phyloP scores from a whole-genome alignment of 2,113 vertebrate genomes.

The Amphiprion percula region DNA sequence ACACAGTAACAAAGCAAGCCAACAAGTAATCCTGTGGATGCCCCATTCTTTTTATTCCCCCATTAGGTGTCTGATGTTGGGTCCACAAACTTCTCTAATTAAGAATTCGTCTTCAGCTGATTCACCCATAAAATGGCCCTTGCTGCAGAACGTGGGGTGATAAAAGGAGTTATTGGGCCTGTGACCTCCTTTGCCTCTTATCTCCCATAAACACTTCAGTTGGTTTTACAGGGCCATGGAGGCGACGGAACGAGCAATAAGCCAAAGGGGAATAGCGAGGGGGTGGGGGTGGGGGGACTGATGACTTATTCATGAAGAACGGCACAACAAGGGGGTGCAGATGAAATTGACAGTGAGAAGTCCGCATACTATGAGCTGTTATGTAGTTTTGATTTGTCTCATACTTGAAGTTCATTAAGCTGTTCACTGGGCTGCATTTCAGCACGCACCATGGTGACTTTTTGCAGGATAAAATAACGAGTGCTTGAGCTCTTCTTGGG shows the following conservation, averaged over 20 bases:
- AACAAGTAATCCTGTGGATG: conserved; percentile 42
- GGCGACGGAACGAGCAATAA: conserved; percentile 62
- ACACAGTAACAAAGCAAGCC: conserved; percentile 32
- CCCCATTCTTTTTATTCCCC: conserved; percentile 55
- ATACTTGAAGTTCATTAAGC: conserved; percentile 47
- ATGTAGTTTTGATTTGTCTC: conserved; percentile 43
- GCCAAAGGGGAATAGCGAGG: conserved; percentile 64
- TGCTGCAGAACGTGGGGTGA: conserved; percentile 66
- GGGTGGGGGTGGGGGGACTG: conserved; percentile 12
- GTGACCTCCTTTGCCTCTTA: conserved; percentile 80
- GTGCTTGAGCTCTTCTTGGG: conserved; percentile 7
- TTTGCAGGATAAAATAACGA: conserved; percentile 18
- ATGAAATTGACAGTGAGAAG: conserved; percentile 71
- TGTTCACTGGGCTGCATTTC: conserved; percentile 20
- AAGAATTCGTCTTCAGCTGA: conserved; percentile 79
- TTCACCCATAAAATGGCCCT: conserved; percentile 72
- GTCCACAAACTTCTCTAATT: conserved; percentile 82
- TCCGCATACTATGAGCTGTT: conserved; percentile 33
- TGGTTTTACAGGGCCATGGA: conserved; percentile 79
- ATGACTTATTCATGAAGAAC: conserved; percentile 82
- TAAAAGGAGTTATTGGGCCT: conserved; percentile 82
- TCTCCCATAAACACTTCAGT: conserved; percentile 84
- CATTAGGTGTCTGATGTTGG: conserved; percentile 63
- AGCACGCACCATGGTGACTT: background rate
- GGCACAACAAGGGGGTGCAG: conserved; percentile 59